Percentiles rank a stretch among this genome's conserved stretches.
These are phyloP conservation scores for Callaeas wilsoni DNA, from an alignment of 2,113 vertebrate genomes.

Conservation along the genomic window DNA sequence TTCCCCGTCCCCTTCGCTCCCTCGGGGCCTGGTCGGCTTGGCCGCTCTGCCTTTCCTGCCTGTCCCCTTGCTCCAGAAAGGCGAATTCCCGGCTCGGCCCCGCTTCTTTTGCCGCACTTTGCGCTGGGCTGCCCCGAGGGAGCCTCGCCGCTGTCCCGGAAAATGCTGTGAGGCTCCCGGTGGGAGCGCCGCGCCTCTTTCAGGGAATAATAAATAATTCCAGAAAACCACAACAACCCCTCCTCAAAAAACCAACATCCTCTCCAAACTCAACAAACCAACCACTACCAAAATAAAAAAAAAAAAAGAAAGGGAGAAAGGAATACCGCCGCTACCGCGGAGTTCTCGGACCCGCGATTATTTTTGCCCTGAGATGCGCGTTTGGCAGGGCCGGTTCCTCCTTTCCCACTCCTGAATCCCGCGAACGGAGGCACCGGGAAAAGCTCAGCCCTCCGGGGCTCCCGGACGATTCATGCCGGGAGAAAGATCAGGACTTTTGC, in stretches of 20 bases:
- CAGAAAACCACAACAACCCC: accelerated
- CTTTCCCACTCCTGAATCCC: neutral
- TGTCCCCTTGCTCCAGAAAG: accelerated
- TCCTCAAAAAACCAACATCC: accelerated
- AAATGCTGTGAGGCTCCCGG: neutral
- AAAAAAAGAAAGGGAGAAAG: neutral
- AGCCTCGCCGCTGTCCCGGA: neutral
- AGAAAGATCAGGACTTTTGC: neutral
- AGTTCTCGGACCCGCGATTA: neutral
- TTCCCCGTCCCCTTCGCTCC: neutral
- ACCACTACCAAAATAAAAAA: neutral
- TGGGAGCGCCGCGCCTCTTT: neutral
- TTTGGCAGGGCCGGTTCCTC: neutral
- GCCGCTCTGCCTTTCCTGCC: neutral
- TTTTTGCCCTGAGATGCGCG: neutral
- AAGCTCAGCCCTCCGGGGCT: neutral
- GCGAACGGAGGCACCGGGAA: neutral
- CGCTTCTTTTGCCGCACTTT: neutral
- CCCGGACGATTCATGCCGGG: neutral
- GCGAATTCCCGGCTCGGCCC: neutral
- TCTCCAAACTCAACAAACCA: neutral
- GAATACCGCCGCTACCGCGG: accelerated
- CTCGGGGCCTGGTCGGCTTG: neutral
- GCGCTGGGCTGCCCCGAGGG: neutral
- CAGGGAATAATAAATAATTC: neutral